phyloP scores from a whole-genome alignment of 2,888 invertebrate genomes.

The Sceliomorpha sp. region DNA sequence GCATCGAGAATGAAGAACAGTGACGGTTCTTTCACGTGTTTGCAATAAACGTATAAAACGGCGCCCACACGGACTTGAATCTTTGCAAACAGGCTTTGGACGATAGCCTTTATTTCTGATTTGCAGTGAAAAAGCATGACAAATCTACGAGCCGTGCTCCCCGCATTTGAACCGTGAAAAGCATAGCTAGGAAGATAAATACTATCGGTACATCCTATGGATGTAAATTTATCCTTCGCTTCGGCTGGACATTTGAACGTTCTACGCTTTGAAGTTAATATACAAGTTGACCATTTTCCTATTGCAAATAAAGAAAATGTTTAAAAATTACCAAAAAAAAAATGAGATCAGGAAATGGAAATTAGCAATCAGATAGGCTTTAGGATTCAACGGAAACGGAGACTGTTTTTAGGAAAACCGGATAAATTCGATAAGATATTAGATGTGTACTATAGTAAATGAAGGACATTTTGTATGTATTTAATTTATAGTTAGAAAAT shows the following conservation, averaged over 20 bases:
- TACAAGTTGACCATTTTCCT: slow-evolving; percentile 4
- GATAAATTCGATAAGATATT: slow-evolving; percentile 12
- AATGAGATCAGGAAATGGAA: background rate
- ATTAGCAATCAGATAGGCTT: background rate
- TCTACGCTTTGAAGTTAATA: slow-evolving; percentile 6
- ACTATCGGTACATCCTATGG: slow-evolving; percentile 41
- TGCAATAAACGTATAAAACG: slow-evolving; percentile 6
- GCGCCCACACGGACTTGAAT: slow-evolving; percentile 1
- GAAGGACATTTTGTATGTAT: slow-evolving; percentile 13
- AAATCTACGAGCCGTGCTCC: slow-evolving; percentile 7
- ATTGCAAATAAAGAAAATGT: background rate
- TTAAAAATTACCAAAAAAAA: background rate
- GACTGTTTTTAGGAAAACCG: background rate
- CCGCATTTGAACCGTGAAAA: slow-evolving; percentile 1
- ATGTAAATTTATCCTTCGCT: slow-evolving; percentile 29
- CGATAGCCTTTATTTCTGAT: slow-evolving; percentile 6
- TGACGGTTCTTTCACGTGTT: slow-evolving; percentile 20
- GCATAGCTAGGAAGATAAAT: slow-evolving; percentile 1
- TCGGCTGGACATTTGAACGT: background rate
- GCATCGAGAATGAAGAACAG: slow-evolving; percentile 63
- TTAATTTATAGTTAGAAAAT: slow-evolving; percentile 13
- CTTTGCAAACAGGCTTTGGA: background rate
- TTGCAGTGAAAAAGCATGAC: slow-evolving; percentile 11
- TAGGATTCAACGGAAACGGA: slow-evolving; percentile 4
- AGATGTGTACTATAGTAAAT: slow-evolving; percentile 15